Percentiles rank a stretch among this genome's conserved stretches.
Conservation (phyloP, 2,113 vertebrate genomes). For the Crocuta crocuta region DNA sequence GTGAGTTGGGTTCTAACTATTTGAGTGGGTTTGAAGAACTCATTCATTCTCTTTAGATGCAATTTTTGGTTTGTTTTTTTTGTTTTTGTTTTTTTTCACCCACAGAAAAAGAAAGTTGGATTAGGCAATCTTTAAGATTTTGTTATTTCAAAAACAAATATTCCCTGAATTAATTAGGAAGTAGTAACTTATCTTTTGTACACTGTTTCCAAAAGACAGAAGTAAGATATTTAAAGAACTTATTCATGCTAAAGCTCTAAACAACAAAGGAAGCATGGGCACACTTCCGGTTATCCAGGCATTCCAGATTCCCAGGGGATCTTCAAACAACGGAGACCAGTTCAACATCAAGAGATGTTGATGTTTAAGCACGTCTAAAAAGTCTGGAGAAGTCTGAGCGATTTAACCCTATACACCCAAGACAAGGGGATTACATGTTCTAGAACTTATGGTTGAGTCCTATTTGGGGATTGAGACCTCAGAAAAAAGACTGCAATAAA, state of each 20-base stretch:
- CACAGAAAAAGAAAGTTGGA: slow-evolving; percentile 6
- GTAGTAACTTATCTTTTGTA: slow-evolving; percentile 7
- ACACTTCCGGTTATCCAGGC: background rate
- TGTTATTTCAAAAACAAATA: slow-evolving; percentile 41
- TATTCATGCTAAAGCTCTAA: background rate
- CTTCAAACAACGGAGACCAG: background rate
- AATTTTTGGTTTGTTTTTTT: background rate
- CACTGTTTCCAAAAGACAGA: slow-evolving; percentile 27
- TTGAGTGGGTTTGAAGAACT: slow-evolving; percentile 34
- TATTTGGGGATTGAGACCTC: background rate
- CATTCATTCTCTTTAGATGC: background rate
- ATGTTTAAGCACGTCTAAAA: background rate
- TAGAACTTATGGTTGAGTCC: background rate
- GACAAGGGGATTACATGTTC: background rate
- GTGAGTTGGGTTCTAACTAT: background rate
- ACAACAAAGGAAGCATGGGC: background rate
- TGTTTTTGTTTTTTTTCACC: background rate
- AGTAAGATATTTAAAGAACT: background rate
- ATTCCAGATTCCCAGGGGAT: background rate
- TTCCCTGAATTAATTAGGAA: slow-evolving; percentile 44
- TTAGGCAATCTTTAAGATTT: slow-evolving; percentile 6
- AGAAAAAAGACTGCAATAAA: background rate
- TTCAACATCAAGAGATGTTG: background rate
- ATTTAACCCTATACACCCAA: background rate
- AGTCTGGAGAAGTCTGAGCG: background rate